Evolutionary conservation across 30 jellyfish, hydroid and myxozoan genomes (phyloP).

Genomic region (Hydractinia symbiolongicarpus): DNA sequence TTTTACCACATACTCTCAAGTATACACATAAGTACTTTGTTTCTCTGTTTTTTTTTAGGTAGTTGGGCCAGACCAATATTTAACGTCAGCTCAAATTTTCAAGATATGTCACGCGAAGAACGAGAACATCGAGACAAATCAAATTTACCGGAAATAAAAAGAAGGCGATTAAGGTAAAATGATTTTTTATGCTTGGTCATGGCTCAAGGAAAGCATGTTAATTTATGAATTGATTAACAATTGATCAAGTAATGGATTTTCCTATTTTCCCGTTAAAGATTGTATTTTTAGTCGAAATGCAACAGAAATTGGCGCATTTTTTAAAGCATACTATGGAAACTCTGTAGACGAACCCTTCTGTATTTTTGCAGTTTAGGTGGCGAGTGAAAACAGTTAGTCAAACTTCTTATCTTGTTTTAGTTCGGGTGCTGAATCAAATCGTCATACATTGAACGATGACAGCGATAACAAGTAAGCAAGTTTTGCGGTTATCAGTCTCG

Average conservation of each 20-base stretch:
- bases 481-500: not conserved
- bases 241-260: too few relatives aligned
- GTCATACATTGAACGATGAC: conserved; percentile 7
- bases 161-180: conserved; percentile 73
- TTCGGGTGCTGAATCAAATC: conserved; percentile 21
- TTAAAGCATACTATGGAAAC: too few relatives aligned
- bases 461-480: conserved; percentile 8
- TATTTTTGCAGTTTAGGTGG: too few relatives aligned
- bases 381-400: too few relatives aligned
- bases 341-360: too few relatives aligned
- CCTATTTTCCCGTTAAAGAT: too few relatives aligned
- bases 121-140: conserved; percentile 82
- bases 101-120: conserved; percentile 88
- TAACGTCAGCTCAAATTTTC: conserved; percentile 81
- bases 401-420: not conserved
- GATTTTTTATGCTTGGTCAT: not conserved
- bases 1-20: not conserved
- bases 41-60: conserved; percentile 35
- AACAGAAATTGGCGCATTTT: too few relatives aligned
- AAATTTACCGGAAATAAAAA: conserved; percentile 57
- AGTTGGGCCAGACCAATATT: conserved; percentile 97
- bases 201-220: too few relatives aligned
- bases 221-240: too few relatives aligned
- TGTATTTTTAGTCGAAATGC: too few relatives aligned
- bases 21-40: not conserved